Evolutionary conservation across 2,888 invertebrate genomes (phyloP).

Genomic region (Hoplodrina ambigua): DNA sequence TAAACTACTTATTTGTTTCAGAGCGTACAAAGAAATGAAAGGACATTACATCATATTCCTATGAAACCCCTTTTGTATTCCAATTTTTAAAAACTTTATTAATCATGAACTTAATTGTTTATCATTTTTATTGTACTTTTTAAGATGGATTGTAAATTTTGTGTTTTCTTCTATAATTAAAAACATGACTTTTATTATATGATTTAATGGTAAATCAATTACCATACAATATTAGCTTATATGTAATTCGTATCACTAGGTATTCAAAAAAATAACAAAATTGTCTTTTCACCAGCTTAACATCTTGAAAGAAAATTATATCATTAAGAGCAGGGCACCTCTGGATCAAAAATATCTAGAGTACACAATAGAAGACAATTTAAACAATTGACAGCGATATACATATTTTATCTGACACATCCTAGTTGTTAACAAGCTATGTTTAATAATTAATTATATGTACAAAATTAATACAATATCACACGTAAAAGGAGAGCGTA

Average conservation of each 20-base stretch:
- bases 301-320: slow-evolving; percentile 48
- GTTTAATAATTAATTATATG: slow-evolving; percentile 44
- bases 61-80: slow-evolving; percentile 1
- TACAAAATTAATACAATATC: slow-evolving; percentile 59
- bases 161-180: slow-evolving; percentile 41
- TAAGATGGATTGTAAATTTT: slow-evolving; percentile 38
- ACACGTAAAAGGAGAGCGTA: slow-evolving; percentile 58
- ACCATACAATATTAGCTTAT: slow-evolving; percentile 72
- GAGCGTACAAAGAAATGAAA: slow-evolving; percentile 40
- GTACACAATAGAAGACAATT: slow-evolving; percentile 27
- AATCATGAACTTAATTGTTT: slow-evolving; percentile 27
- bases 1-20: slow-evolving; percentile 41
- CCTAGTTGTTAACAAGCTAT: slow-evolving; percentile 38
- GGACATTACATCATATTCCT: slow-evolving; percentile 12
- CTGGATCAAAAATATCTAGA: slow-evolving; percentile 11
- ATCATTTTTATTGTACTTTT: slow-evolving; percentile 29
- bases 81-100: slow-evolving; percentile 7
- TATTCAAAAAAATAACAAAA: slow-evolving; percentile 66
- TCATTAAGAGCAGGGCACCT: slow-evolving; percentile 30
- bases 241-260: slow-evolving; percentile 67
- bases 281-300: slow-evolving; percentile 67
- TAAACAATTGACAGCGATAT: slow-evolving; percentile 28
- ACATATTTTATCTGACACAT: slow-evolving; percentile 24
- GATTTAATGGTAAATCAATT: slow-evolving; percentile 76
- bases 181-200: slow-evolving; percentile 50